Evolutionary conservation across 2,797 vertebrate genomes (phyloP).

Genomic region (Amblyraja radiata): DNA sequence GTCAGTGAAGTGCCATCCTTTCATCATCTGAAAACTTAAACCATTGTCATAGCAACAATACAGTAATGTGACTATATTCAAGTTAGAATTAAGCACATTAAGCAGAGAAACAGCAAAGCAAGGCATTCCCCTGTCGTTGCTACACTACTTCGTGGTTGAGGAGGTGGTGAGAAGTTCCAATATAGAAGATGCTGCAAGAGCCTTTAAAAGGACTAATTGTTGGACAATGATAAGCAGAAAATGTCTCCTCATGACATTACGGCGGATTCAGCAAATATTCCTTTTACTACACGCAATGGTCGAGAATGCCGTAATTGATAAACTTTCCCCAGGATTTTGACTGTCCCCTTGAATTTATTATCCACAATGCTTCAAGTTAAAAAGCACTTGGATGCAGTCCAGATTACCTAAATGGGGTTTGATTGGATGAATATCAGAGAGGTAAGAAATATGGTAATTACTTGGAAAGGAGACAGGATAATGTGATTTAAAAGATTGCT

Average conservation of each 20-base stretch:
- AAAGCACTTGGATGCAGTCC: neutral
- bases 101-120: neutral
- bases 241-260: neutral
- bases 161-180: neutral
- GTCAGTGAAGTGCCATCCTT: no score
- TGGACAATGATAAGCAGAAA: neutral
- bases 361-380: neutral
- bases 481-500: neutral
- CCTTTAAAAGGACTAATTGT: neutral
- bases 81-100: neutral
- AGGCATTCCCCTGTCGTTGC: neutral
- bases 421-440: neutral
- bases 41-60: neutral
- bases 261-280: neutral
- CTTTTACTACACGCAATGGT: neutral
- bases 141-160: neutral
- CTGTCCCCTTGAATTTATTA: neutral
- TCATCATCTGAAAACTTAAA: neutral
- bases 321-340: neutral
- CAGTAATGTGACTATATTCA: no score
- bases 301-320: no score
- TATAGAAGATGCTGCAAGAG: neutral
- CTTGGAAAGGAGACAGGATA: neutral
- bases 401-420: conserved; percentile 10
- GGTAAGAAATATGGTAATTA: neutral